Conservation (phyloP, 2,888 invertebrate species). For the Zele albiditarsus region DNA sequence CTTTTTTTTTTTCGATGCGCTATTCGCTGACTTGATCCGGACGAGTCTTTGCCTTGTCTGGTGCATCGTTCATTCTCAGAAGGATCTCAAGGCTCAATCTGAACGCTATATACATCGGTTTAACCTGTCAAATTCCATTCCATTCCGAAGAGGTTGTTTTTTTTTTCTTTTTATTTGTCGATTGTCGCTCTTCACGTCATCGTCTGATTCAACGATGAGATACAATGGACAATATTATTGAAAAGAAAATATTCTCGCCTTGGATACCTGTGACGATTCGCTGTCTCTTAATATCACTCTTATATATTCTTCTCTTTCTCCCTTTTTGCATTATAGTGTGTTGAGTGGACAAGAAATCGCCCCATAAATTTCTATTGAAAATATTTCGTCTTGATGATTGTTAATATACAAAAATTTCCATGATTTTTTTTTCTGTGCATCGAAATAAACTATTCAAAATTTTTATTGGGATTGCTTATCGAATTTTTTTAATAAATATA, state of each 20-base stretch:
- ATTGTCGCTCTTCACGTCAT: conserved; percentile 7
- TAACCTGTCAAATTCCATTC: conserved; percentile 35
- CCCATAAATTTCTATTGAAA: not conserved
- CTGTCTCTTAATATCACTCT: not conserved
- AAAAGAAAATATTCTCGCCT: not conserved
- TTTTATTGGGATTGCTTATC: not conserved
- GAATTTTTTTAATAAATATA: not conserved
- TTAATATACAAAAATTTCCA: not conserved
- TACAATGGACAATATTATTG: not conserved
- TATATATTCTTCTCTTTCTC: not conserved
- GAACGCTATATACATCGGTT: conserved; percentile 6
- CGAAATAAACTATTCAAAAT: not conserved
- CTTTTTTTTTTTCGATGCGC: not conserved
- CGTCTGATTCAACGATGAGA: conserved; percentile 18
- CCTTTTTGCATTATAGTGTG: not conserved
- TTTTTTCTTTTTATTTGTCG: not conserved
- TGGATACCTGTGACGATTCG: not conserved
- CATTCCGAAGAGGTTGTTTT: not conserved
- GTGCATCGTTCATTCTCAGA: conserved; percentile 3
- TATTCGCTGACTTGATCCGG: not conserved
- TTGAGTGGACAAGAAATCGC: not conserved
- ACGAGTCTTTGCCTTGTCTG: conserved; percentile 12
- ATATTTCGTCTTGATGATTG: not conserved
- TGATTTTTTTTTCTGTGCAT: not conserved
- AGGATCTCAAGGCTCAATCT: not conserved